Conservation (phyloP, 2,797 vertebrate species). For the Galago senegalensis region DNA sequence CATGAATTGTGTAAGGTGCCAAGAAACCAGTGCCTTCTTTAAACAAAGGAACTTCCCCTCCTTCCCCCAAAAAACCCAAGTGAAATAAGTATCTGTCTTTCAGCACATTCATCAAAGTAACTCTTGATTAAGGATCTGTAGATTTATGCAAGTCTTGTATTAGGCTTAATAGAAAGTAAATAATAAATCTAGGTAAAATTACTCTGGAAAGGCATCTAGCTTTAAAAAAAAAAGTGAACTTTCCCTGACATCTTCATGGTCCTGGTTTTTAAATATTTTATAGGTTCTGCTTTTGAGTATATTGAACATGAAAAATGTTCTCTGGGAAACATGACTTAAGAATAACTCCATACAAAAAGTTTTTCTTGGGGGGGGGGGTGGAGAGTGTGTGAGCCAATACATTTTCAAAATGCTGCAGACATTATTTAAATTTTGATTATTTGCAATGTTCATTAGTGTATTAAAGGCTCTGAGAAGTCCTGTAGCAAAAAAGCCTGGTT, state of each 20-base stretch:
- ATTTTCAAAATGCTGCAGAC: background rate
- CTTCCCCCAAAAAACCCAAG: background rate
- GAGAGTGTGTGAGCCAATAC: background rate
- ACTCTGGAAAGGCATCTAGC: background rate
- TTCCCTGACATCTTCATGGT: conserved; percentile 38
- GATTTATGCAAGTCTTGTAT: background rate
- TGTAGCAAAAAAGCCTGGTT: conserved; percentile 43
- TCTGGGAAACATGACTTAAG: conserved; percentile 36
- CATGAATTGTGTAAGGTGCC: background rate
- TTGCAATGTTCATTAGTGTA: background rate
- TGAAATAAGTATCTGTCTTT: background rate
- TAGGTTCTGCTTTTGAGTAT: conserved; percentile 32
- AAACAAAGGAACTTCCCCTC: background rate
- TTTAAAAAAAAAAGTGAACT: conserved; percentile 10
- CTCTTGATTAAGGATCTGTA: background rate
- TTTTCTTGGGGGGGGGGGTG: background rate
- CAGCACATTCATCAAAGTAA: background rate
- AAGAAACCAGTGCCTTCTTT: background rate
- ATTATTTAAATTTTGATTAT: background rate
- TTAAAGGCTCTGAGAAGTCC: conserved; percentile 66
- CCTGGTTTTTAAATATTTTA: conserved; percentile 7
- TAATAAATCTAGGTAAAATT: conserved; percentile 38
- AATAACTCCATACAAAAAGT: background rate
- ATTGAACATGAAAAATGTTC: background rate
- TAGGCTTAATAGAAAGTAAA: conserved; percentile 20